Percentiles rank a stretch among this genome's conserved stretches.
Conservation (phyloP, 2,888 invertebrate species). For the Lycocerus yunnanus region DNA sequence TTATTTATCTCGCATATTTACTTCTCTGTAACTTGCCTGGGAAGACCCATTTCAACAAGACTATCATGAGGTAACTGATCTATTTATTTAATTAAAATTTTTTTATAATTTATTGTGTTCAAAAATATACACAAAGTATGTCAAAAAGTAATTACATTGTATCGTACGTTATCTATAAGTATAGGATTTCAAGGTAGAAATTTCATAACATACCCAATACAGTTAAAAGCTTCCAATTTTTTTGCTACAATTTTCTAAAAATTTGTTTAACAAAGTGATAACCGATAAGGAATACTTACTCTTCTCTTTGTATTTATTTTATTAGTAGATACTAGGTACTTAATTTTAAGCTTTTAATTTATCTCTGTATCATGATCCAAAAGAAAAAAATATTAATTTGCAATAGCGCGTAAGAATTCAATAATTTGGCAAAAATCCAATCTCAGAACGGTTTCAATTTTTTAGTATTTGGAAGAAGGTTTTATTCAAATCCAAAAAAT, state of each 20-base stretch:
- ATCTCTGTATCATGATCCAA: not conserved
- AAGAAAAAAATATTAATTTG: no score
- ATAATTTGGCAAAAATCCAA: no score
- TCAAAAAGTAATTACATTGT: not conserved
- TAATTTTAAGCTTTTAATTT: not conserved
- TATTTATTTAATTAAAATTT: not conserved
- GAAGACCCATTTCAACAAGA: not conserved
- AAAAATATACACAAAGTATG: not conserved
- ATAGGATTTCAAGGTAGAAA: not conserved
- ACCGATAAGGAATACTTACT: not conserved
- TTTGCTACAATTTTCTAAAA: not conserved
- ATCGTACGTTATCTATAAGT: not conserved
- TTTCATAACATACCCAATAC: not conserved
- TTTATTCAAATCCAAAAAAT: no score
- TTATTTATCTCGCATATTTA: not conserved
- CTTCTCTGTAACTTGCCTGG: not conserved
- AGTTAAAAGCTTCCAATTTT: not conserved
- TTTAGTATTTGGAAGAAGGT: no score
- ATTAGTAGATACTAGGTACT: no score
- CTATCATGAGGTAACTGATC: not conserved
- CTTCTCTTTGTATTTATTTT: not conserved
- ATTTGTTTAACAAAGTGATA: not conserved
- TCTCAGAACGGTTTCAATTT: no score
- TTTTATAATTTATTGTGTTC: not conserved
- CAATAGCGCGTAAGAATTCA: no score